Base-by-base conservation (phyloP, 2,113 vertebrate genomes). In the Hylia prasina region DNA sequence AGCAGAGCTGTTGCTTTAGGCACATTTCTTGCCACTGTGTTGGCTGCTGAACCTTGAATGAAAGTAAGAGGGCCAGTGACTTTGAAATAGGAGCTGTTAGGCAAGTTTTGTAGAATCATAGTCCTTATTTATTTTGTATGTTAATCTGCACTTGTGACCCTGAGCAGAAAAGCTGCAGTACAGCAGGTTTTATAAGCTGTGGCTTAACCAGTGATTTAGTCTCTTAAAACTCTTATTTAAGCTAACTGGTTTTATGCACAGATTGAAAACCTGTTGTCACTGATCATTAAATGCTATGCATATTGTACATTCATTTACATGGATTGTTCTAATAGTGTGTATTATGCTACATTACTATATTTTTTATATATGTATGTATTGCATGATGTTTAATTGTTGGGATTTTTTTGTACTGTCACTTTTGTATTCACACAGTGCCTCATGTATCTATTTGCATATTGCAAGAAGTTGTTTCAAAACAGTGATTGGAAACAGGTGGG, bases 361-460 rank as follows among this genome's bases (percentile, higher is more conserved):
- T 91, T 94, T 68, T 58, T 79, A 58, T 83, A 51, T 60, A 66
- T 51, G 40, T 96, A 54, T 87, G 92, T 96, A 88, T 93, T 95
- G 97, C 95, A 95, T 96, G 96, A 93, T 73, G 89, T 95, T 96
- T 78, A 72, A 84, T 81, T 89, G 85, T 91, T 92, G 85, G 37
- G 48, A 2, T 8, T 82, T 95, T 93, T 93, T 96, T 96, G 88
- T 96, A 95, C 90, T 37, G 94, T 93, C 85, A 87, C 70, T 94
- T 96, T 94, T 90, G 91, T 96, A 96, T 95, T 95, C 87, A 92
- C 96, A 88, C 91, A 50, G 95, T 95, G 95, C 95, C 95, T 97
- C 96, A 75, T 93, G 80, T 97, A 94, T 88, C 89, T 95, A 63
- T 95, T 96, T 95, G 95, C 91, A 72, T 96, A 96, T 94, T 92